Evolutionary conservation across 2,888 invertebrate species (phyloP), one percentile per base, ranked within the genome.

Genomic region (Metellina segmentata): DNA sequence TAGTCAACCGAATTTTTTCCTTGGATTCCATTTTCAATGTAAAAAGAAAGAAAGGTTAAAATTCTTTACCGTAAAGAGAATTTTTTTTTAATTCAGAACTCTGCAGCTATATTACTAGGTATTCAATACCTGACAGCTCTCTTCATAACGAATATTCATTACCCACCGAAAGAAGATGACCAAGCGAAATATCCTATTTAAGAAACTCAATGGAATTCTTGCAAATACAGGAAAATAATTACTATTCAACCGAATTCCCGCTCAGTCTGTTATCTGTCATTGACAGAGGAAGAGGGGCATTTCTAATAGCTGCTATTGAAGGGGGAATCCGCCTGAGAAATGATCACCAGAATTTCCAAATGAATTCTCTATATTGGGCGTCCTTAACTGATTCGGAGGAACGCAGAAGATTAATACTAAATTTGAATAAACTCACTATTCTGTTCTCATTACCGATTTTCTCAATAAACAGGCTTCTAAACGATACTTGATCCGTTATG

Each of bases 361-460:
- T 86, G 86, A 86, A 86, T 86, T 86, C 86, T 77, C 86, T 86
- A 78, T 86, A 86, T 86, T 86, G 61, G 86, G 78, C 77, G 49
- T 70, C 77, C 77, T 6, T 20, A 70, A 86, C 20, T 78, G 69
- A 69, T 78, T 34, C 51, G 70, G 77, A 85, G 77, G 34, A n/a
- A 53, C 75, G 77, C 70, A 49, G 77, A 86, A 86, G 86, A 86
- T 86, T 86, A 78, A 77, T 86, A 69, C 78, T 71, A 61, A 86
- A 77, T 49, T 69, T 70, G 49, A 77, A 53, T 70, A 77, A 75
- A 70, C 86, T 78, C 78, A 34, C 61, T 16, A 78, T 86, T 86
- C 85, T 51, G 34, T 69, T 70, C 86, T 78, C 78, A 86, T 86
- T 86, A 78, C 61, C 34, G 78, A 78, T 69, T 86, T 86, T 86